These are phyloP conservation scores for Elachura formosa DNA, from an alignment of 2,113 vertebrate genomes.

Conservation along the genomic window DNA sequence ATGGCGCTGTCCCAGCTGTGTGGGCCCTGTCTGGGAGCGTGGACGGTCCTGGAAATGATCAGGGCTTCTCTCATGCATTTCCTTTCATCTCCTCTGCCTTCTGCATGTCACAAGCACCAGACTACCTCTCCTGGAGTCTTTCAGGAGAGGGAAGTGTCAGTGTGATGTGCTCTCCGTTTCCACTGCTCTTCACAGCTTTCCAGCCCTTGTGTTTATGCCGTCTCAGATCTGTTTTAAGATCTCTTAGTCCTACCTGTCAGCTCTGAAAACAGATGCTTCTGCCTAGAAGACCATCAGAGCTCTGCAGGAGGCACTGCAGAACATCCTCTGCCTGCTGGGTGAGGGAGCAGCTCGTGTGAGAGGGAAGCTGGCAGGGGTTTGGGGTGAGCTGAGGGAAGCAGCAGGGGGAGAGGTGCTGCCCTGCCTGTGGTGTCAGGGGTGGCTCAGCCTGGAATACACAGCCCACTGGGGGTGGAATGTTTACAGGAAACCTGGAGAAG, in stretches of 20 bases:
- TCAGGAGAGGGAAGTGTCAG: not conserved
- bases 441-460: not conserved
- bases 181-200: not conserved
- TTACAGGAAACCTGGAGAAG: not conserved
- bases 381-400: not conserved
- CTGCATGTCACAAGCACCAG: accelerated
- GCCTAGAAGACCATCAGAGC: not conserved
- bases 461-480: not conserved
- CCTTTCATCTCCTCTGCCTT: not conserved
- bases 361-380: not conserved
- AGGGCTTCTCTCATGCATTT: accelerated
- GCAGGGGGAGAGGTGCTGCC: not conserved
- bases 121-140: not conserved
- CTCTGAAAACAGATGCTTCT: not conserved
- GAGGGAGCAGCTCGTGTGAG: accelerated
- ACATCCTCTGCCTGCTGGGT: not conserved
- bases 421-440: accelerated
- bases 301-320: not conserved
- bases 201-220: not conserved
- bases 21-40: accelerated
- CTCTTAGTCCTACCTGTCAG: not conserved
- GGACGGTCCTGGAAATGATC: not conserved
- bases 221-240: not conserved
- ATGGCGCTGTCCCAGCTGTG: accelerated
- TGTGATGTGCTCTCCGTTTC: not conserved